Percentiles rank a stretch among this genome's conserved stretches.
Evolutionary conservation across 2,797 vertebrate species (phyloP).

Genomic region (Myioborus miniatus): DNA sequence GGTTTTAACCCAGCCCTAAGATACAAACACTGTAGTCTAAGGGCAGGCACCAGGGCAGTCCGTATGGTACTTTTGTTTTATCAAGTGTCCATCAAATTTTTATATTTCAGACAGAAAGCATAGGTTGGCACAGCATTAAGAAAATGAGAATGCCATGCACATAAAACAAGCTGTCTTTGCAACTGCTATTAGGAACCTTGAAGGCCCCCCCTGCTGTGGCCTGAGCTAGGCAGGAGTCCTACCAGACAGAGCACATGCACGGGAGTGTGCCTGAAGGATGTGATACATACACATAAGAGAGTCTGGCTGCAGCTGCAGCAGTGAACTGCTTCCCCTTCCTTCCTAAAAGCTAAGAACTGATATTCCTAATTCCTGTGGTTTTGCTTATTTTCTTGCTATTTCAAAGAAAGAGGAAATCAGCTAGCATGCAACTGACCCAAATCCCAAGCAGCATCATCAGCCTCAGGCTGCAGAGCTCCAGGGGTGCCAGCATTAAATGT

Average conservation of each 20-base stretch:
- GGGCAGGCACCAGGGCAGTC: rapidly evolving
- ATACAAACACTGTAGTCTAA: neutral
- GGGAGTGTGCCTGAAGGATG: neutral
- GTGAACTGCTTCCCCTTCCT: neutral
- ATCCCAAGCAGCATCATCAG: neutral
- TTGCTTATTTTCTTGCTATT: neutral
- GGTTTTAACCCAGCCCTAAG: neutral
- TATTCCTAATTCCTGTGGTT: neutral
- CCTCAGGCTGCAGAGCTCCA: neutral
- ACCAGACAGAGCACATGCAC: neutral
- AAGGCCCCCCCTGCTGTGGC: neutral
- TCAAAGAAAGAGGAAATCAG: neutral
- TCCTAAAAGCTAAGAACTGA: neutral
- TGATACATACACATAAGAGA: too few species aligned
- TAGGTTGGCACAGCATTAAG: neutral
- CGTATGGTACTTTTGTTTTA: neutral
- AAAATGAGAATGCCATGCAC: neutral
- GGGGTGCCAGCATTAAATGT: neutral
- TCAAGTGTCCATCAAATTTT: neutral
- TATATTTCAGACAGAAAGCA: neutral
- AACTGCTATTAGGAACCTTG: neutral
- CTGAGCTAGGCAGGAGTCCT: neutral
- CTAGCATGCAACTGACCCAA: neutral
- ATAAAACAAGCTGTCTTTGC: neutral
- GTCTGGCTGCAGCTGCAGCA: neutral